A percentile compares a stretch with the other conserved stretches of the same genome.
Evolutionary conservation across 2,888 invertebrate genomes (phyloP).

Genomic region (Lingula anatina): DNA sequence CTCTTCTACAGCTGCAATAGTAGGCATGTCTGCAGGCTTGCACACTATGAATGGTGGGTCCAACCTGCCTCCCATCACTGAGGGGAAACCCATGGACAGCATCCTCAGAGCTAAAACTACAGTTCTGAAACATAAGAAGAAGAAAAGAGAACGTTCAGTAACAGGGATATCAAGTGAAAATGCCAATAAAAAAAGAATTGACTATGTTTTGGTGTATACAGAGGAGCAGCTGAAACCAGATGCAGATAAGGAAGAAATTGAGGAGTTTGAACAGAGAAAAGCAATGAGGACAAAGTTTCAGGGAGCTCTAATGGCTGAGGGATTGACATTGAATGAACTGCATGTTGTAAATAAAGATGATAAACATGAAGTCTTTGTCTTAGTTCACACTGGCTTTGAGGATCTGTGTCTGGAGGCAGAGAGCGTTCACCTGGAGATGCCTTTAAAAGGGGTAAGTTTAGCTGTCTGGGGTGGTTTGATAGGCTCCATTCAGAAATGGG

Average conservation of each 20-base stretch:
- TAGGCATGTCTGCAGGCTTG: no score
- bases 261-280: conserved; percentile 9
- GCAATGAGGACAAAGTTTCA: conserved; percentile 26
- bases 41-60: no score
- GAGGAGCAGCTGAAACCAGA: conserved; percentile 9
- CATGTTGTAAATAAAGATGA: conserved; percentile 18
- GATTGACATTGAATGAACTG: conserved; percentile 32
- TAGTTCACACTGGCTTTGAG: conserved; percentile 43
- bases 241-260: conserved; percentile 12
- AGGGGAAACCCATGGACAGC: no score
- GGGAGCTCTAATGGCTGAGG: conserved; percentile 26
- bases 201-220: conserved; percentile 40
- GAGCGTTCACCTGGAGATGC: conserved; percentile 44
- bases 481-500: neutral
- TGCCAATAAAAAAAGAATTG: conserved; percentile 39
- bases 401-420: conserved; percentile 48
- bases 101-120: no score
- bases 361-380: conserved; percentile 24
- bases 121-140: no score
- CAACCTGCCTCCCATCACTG: no score
- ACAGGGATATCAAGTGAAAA: no score
- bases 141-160: no score
- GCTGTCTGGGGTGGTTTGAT: neutral
- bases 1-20: no score
- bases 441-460: conserved; percentile 40